These are phyloP conservation scores for Aethina tumida DNA, from an alignment of 1,140 invertebrate genomes.

Conservation along the genomic window DNA sequence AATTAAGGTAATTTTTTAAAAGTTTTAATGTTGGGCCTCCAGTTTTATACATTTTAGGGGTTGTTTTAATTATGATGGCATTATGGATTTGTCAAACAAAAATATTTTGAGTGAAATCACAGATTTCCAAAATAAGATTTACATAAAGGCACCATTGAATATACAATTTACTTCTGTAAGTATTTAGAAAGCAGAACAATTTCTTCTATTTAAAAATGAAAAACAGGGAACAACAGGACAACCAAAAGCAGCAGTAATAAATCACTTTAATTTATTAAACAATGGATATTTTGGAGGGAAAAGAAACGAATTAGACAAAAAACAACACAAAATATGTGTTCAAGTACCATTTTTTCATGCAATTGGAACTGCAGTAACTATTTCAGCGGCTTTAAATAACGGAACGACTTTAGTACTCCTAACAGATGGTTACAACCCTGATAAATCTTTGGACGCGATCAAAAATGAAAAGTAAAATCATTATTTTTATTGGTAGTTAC, in stretches of 20 bases:
- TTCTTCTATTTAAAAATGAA: not conserved
- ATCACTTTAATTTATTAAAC: slow-evolving; percentile 77
- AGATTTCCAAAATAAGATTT: slow-evolving; percentile 7
- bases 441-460: slow-evolving; percentile 55
- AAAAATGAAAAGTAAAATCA: slow-evolving; percentile 58
- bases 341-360: slow-evolving; percentile 91
- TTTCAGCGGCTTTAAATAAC: slow-evolving; percentile 48
- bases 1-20: slow-evolving; percentile 15
- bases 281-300: slow-evolving; percentile 62
- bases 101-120: slow-evolving; percentile 5
- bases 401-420: slow-evolving; percentile 64
- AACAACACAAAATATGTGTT: slow-evolving; percentile 51
- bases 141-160: slow-evolving; percentile 7
- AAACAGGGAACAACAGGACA: slow-evolving; percentile 74
- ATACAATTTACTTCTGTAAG: slow-evolving; percentile 14
- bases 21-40: not conserved
- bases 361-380: slow-evolving; percentile 68
- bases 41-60: slow-evolving; percentile 42
- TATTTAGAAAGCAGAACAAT: slow-evolving; percentile 18
- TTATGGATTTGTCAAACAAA: slow-evolving; percentile 36
- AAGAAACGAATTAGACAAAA: slow-evolving; percentile 45
- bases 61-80: slow-evolving; percentile 45
- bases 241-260: slow-evolving; percentile 79
- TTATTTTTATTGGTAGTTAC: too few species aligned
- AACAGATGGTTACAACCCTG: slow-evolving; percentile 54